A percentile compares a stretch with the other conserved stretches of the same genome.
phyloP scores from a whole-genome alignment of 1,140 invertebrate species.

The Bradynema listronoti region DNA sequence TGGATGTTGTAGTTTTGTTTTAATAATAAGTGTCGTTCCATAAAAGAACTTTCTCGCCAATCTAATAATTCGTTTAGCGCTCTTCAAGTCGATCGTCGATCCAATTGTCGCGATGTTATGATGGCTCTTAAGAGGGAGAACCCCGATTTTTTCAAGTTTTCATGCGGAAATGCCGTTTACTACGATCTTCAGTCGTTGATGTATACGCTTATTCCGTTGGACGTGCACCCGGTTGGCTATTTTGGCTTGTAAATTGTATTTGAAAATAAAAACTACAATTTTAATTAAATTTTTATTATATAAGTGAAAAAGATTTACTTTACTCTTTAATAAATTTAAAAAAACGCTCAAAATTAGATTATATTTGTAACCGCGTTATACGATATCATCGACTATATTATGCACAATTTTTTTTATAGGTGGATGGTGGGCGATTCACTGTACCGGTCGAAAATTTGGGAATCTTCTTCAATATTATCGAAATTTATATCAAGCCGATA shows the following conservation, averaged over 20 bases:
- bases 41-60: background rate
- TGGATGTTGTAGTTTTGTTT: too few species aligned
- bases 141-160: background rate
- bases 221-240: too few species aligned
- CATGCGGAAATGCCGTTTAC: background rate
- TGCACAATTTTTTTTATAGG: slow-evolving; percentile 5
- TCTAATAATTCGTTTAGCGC: slow-evolving; percentile 10
- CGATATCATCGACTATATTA: background rate
- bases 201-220: slow-evolving; percentile 6
- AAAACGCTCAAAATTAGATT: background rate
- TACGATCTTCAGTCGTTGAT: slow-evolving; percentile 13
- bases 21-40: too few species aligned
- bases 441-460: background rate
- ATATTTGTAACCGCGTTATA: background rate
- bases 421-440: background rate
- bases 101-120: slow-evolving; percentile 19
- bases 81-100: slow-evolving; percentile 1
- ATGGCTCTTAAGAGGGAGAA: background rate
- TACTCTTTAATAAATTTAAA: background rate
- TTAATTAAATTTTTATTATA: background rate
- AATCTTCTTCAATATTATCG: background rate
- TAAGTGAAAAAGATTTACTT: background rate
- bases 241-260: too few species aligned
- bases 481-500: slow-evolving; percentile 3
- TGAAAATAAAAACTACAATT: background rate